These are phyloP conservation scores for Momotus momota DNA, from an alignment of 2,797 vertebrate species.

Conservation along the genomic window DNA sequence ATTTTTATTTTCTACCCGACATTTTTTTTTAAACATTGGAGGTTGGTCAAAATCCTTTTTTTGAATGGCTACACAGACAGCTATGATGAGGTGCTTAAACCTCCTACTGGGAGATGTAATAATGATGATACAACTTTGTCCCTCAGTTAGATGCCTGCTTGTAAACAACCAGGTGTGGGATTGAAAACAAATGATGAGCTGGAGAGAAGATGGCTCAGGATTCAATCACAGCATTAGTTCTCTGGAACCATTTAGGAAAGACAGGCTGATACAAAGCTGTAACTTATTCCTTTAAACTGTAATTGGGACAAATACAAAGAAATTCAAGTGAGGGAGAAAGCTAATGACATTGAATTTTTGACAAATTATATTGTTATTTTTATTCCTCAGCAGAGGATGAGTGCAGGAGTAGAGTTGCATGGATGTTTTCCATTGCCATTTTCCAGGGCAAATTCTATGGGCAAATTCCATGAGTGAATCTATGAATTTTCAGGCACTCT, in stretches of 20 bases:
- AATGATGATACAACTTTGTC: background rate
- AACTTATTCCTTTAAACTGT: background rate
- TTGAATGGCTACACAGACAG: background rate
- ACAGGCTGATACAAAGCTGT: background rate
- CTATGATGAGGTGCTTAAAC: background rate
- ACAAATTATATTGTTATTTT: background rate
- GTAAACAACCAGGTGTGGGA: background rate
- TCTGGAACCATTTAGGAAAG: background rate
- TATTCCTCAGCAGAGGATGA: background rate
- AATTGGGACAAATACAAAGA: background rate
- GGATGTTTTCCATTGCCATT: background rate
- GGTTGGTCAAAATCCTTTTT: background rate
- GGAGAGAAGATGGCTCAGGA: background rate
- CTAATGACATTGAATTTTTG: background rate
- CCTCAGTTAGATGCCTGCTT: background rate
- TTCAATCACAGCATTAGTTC: background rate
- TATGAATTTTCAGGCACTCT: background rate
- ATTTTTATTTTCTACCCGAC: background rate
- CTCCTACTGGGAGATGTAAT: background rate
- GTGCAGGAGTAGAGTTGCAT: background rate
- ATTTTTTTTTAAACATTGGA: background rate
- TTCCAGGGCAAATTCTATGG: background rate
- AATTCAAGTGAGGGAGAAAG: background rate
- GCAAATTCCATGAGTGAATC: background rate
- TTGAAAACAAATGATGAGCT: background rate